phyloP scores from a whole-genome alignment of 2,888 invertebrate genomes.

The Drosophila pseudotakahashii region DNA sequence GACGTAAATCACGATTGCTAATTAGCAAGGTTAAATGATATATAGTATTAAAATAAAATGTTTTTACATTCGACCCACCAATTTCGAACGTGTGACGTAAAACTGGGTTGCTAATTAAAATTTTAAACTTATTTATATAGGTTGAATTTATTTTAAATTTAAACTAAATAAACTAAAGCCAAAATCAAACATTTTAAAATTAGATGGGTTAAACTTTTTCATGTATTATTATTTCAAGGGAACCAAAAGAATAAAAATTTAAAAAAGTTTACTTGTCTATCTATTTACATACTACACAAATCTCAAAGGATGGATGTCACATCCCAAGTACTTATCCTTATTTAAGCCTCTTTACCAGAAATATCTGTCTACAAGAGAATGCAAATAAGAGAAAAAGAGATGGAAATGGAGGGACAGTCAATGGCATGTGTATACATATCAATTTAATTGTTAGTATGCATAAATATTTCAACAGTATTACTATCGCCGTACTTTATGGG shows the following conservation, averaged over 20 bases:
- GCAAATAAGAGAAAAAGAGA: neutral
- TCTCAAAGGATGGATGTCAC: neutral
- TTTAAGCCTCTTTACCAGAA: conserved; percentile 19
- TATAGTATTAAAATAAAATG: conserved; percentile 11
- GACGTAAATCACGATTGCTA: conserved; percentile 12
- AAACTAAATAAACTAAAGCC: too few relatives aligned
- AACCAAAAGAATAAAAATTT: too few relatives aligned
- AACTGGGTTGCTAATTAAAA: neutral
- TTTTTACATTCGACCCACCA: conserved; percentile 2
- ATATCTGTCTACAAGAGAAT: neutral
- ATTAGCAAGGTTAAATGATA: conserved; percentile 1
- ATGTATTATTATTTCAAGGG: too few relatives aligned
- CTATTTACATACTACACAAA: too few relatives aligned
- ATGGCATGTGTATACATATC: conserved; percentile 17
- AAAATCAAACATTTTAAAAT: too few relatives aligned
- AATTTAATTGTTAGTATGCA: conserved; percentile 44
- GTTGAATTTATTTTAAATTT: neutral
- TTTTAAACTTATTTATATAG: neutral
- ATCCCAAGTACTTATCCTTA: conserved; percentile 11
- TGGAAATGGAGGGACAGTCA: neutral
- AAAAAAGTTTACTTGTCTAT: too few relatives aligned
- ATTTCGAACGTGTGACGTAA: neutral
- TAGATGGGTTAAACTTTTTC: too few relatives aligned
- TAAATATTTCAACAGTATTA: conserved; percentile 47
- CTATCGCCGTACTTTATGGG: conserved; percentile 35